These are phyloP conservation scores for Forbesichthys agassizii DNA, from an alignment of 2,113 vertebrate species.

Conservation along the genomic window DNA sequence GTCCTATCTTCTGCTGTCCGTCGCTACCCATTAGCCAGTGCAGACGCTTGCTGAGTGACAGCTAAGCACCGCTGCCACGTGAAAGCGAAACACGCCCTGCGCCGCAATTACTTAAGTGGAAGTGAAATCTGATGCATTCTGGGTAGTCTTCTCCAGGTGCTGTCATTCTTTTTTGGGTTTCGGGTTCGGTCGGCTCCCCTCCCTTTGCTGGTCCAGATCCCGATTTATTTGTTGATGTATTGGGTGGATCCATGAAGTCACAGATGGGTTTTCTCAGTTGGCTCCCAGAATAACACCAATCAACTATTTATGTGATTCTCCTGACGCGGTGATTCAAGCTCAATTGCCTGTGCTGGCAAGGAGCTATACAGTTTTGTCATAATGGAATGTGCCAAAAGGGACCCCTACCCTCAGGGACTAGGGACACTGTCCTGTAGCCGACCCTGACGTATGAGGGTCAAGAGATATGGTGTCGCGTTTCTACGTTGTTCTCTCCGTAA, in stretches of 20 bases:
- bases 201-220: conserved; percentile 24
- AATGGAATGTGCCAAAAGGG: no score
- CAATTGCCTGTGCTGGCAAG: no score
- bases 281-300: conserved; percentile 10
- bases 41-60: conserved; percentile 39
- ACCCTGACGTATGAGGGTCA: not conserved
- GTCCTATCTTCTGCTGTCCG: conserved; percentile 28
- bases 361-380: no score
- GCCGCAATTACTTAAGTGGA: conserved; percentile 49
- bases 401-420: not conserved
- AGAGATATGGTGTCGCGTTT: not conserved
- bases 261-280: conserved; percentile 2
- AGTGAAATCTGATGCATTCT: conserved; percentile 27
- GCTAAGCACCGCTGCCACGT: conserved; percentile 25
- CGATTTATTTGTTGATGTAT: conserved; percentile 8
- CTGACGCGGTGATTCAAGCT: not conserved
- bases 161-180: conserved; percentile 14
- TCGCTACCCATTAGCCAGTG: conserved; percentile 1
- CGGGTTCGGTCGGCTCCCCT: conserved; percentile 13
- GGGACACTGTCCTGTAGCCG: not conserved
- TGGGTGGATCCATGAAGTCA: conserved; percentile 6
- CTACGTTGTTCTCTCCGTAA: not conserved
- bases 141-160: conserved; percentile 33
- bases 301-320: not conserved
- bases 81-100: conserved; percentile 15